Percentiles rank a stretch among this genome's conserved stretches.
phyloP scores from a whole-genome alignment of 2,888 invertebrate species.

The Dione vanillae region DNA sequence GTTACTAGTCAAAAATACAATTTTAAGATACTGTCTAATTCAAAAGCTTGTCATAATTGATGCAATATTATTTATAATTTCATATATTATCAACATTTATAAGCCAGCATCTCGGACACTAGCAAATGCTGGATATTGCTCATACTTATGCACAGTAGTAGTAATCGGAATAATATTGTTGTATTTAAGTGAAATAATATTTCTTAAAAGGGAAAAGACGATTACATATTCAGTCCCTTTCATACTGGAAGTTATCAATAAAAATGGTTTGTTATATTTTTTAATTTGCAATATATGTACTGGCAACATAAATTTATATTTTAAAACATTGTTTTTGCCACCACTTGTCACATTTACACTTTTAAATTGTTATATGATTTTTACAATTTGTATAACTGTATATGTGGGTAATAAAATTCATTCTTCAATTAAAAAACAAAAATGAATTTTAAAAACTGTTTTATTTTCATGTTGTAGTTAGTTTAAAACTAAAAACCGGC shows the following conservation, averaged over 20 bases:
- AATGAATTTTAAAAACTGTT: conserved; percentile 36
- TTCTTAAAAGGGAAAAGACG: conserved; percentile 56
- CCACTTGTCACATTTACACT: conserved; percentile 75
- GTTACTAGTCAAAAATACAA: conserved; percentile 70
- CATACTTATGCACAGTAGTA: conserved; percentile 89
- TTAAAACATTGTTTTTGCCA: conserved; percentile 85
- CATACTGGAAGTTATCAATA: conserved; percentile 89
- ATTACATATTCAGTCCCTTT: conserved; percentile 70
- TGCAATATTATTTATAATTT: conserved; percentile 68
- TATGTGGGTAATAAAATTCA: conserved; percentile 72
- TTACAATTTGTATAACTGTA: conserved; percentile 57
- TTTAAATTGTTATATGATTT: conserved; percentile 84
- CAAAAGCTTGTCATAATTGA: conserved; percentile 53
- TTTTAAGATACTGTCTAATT: conserved; percentile 53
- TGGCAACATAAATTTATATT: conserved; percentile 90
- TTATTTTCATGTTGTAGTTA: too few species aligned
- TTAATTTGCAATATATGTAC: conserved; percentile 93
- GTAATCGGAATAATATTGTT: conserved; percentile 81
- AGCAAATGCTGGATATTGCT: conserved; percentile 92
- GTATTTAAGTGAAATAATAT: conserved; percentile 82
- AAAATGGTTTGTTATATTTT: conserved; percentile 93
- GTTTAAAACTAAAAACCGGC: too few species aligned
- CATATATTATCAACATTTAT: conserved; percentile 74
- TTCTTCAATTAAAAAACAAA: conserved; percentile 61
- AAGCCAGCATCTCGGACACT: conserved; percentile 90